Base-by-base conservation (phyloP, 2,888 invertebrate genomes). In the Aphidoletes aphidimyza region DNA sequence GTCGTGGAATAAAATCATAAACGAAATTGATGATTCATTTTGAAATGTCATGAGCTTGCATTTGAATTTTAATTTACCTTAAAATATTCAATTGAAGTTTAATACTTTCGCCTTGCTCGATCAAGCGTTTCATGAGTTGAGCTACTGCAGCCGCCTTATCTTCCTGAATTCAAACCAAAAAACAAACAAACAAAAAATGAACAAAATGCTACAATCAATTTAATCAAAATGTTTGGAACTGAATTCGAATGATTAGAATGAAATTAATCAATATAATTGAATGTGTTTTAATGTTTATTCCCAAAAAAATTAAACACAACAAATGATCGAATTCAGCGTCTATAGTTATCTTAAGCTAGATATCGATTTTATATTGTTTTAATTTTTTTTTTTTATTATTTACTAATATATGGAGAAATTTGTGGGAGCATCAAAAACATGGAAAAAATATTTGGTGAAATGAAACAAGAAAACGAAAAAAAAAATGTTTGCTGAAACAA, bases 41-140 rank as follows among this genome's bases (percentile, higher is more conserved):
- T 6, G 22, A 54, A 17, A 3, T 3, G 5, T 11, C 9, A 54
- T 54, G 54, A 78, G 0, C n/a, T 30, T 22, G 59, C 59, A 34
- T 78, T 78, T 36, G 30, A 8, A 78, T 83, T 83, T n/a, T n/a
- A n/a, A 83, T 83, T 78, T 84, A 42, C 83, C 84, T 81, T 26
- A 86, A 85, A 30, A 83, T 85, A 26, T 84, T 37, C 45, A 86
- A 84, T 42, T 86, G 85, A 83, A 85, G 85, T 36, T 86, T 86
- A 83, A 86, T 86, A 59, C 59, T 84, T 84, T 86, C 86, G n/a
- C 86, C 86, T 84, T 86, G 86, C 17, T 85, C 54, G 11, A 86
- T 85, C n/a, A 86, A 84, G n/a, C 85, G 85, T 42, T 84, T 84
- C 22, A 86, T 45, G 14, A 86, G 54, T 84, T 86, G 86, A 26